Evolutionary conservation across 2,888 invertebrate genomes (phyloP), one percentile per base, ranked within the genome.

Genomic region (Adineta ricciae): DNA sequence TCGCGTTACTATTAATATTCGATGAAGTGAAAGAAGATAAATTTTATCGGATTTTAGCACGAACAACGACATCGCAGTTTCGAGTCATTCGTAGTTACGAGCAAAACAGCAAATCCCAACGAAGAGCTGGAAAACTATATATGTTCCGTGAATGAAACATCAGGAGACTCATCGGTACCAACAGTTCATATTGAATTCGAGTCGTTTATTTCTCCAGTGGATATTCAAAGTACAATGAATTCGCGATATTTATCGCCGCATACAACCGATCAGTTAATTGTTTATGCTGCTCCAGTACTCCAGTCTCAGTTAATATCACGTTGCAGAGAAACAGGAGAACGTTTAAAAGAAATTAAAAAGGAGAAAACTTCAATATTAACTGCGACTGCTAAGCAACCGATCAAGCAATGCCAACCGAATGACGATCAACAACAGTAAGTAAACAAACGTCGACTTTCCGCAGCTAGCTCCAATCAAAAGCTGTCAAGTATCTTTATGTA

Each of bases 391-490:
- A 78, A 78, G n/a, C 24, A 38, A 8, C 24, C 78, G 16, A 16
- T n/a, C 3, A 73, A 73, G 38, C 36, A 73, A 21, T 7, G 2
- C 38, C 36, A 36, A 78, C 78, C 36, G n/a, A 38, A 38, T 32
- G 64, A 78, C 4, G 78, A 41, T 78, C 41, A 78, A 78, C 78
- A 78, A 78, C 78, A 78, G 78, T 78, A 78, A 38, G 78, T 41
- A 1, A 64, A 32, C 1, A 19, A 52, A 21, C 21, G 21, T 52
- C 5, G 24, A 19, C 21, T 52, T n/a, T n/a, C n/a, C n/a, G n/a
- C n/a, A n/a, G n/a, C n/a, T n/a, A n/a, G n/a, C n/a, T n/a, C n/a
- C n/a, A n/a, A n/a, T 50, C 14, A 50, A 50, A 50, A 50, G 3
- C 50, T 50, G 50, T 50, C 50, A 50, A 16, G 50, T 50, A 3